Evolutionary conservation across 2,797 vertebrate species (phyloP).

Genomic region (Helicolenus hilgendorfi): DNA sequence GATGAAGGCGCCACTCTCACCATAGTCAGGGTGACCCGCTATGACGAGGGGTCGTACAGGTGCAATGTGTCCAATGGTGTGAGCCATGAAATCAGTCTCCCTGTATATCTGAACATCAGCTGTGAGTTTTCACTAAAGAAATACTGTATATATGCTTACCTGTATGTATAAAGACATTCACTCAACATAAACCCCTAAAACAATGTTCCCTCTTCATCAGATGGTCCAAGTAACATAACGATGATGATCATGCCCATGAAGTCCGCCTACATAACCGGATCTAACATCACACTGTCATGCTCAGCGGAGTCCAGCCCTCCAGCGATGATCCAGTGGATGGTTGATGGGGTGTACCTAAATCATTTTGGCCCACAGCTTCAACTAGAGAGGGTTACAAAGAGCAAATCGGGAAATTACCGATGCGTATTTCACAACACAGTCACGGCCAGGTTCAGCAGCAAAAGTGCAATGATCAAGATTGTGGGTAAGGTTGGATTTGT

Average conservation of each 20-base stretch:
- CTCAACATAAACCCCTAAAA: neutral
- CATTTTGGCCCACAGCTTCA: constrained; percentile 5
- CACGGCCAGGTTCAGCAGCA: constrained; percentile 63
- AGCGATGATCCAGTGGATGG: constrained; percentile 74
- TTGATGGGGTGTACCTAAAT: constrained; percentile 48
- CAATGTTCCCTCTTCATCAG: constrained; percentile 57
- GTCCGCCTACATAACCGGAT: constrained; percentile 65
- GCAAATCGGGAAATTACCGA: constrained; percentile 74
- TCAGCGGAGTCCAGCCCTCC: constrained; percentile 75
- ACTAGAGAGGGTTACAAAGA: constrained; percentile 36
- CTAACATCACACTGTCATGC: constrained; percentile 80
- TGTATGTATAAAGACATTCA: neutral
- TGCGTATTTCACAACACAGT: constrained; percentile 80
- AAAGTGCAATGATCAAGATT: constrained; percentile 50
- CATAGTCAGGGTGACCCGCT: constrained; percentile 71
- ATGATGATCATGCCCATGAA: constrained; percentile 51
- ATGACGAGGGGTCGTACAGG: constrained; percentile 71
- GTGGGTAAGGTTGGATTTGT: constrained; percentile 71
- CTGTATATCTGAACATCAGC: constrained; percentile 75
- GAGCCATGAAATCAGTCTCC: constrained; percentile 53
- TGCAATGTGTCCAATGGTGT: constrained; percentile 84
- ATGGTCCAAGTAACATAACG: constrained; percentile 78
- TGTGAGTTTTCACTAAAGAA: constrained; percentile 78
- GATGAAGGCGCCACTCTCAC: constrained; percentile 56
- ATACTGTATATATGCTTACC: neutral